Conservation (phyloP, 2,888 invertebrate species). For the Timandra comae region DNA sequence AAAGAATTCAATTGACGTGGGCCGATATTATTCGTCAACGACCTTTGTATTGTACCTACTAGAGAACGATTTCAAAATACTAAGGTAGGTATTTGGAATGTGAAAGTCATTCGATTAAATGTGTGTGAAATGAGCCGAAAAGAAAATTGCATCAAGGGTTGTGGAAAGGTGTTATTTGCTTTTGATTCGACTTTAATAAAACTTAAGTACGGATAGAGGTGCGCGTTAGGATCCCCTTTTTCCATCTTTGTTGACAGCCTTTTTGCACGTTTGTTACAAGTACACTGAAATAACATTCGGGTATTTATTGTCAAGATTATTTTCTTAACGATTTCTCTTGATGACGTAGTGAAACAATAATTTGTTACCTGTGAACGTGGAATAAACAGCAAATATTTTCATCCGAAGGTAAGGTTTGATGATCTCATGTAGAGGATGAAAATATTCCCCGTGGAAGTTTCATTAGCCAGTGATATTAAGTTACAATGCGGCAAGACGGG, state of each 20-base stretch:
- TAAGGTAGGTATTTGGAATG: conserved; percentile 26
- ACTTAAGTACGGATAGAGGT: conserved; percentile 22
- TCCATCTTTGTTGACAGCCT: conserved; percentile 7
- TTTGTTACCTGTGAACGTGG: too few species aligned
- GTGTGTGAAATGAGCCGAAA: conserved; percentile 38
- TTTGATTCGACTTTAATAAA: conserved; percentile 26
- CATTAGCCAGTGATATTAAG: conserved; percentile 52
- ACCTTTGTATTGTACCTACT: conserved; percentile 10
- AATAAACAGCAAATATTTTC: conserved; percentile 4
- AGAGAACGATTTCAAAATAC: conserved; percentile 19
- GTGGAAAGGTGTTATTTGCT: conserved; percentile 28
- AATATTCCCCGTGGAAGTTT: conserved; percentile 42
- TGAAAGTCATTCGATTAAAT: conserved; percentile 39
- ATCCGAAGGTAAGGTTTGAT: conserved; percentile 13
- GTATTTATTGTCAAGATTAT: not conserved
- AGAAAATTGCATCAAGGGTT: conserved; percentile 36
- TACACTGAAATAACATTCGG: not conserved
- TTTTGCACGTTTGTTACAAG: not conserved
- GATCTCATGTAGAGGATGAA: conserved; percentile 18
- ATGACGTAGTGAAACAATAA: too few species aligned
- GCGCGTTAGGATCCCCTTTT: conserved; percentile 14
- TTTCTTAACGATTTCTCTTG: too few species aligned
- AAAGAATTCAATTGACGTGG: conserved; percentile 5
- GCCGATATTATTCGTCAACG: conserved; percentile 7
- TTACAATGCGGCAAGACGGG: conserved; percentile 47